Conservation (phyloP, 2,113 vertebrate genomes). For the Phrynosoma platyrhinos region DNA sequence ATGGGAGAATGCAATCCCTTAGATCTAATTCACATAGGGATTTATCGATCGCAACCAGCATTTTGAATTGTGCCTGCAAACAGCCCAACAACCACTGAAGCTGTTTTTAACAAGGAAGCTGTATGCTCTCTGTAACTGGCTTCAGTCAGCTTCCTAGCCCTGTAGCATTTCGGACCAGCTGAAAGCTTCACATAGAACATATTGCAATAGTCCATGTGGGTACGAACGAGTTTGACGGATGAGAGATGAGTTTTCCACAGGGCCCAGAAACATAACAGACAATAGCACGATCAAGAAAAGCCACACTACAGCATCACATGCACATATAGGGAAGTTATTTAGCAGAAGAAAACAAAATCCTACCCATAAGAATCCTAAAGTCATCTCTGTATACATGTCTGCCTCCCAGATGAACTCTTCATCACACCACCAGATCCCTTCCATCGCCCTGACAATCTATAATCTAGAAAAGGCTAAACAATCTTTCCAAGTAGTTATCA, state of each 20-base stretch:
- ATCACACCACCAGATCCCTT: conserved; percentile 22
- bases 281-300: conserved; percentile 25
- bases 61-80: neutral
- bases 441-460: conserved; percentile 39
- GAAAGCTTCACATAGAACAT: neutral
- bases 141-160: neutral
- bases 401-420: conserved; percentile 46
- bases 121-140: neutral
- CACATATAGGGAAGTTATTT: conserved; percentile 9
- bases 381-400: conserved; percentile 57
- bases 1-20: neutral
- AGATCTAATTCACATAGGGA: neutral
- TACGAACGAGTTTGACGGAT: neutral
- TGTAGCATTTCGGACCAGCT: neutral
- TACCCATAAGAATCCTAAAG: conserved; percentile 59
- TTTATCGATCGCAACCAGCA: neutral
- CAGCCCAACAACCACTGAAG: neutral
- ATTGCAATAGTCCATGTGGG: neutral
- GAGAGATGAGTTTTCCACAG: neutral
- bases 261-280: neutral
- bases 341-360: conserved; percentile 43
- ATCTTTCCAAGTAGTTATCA: conserved; percentile 37
- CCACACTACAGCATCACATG: neutral
- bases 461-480: conserved; percentile 33
- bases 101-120: neutral